These are phyloP conservation scores for Mylabris sibirica DNA, from an alignment of 2,888 invertebrate genomes.

Conservation along the genomic window DNA sequence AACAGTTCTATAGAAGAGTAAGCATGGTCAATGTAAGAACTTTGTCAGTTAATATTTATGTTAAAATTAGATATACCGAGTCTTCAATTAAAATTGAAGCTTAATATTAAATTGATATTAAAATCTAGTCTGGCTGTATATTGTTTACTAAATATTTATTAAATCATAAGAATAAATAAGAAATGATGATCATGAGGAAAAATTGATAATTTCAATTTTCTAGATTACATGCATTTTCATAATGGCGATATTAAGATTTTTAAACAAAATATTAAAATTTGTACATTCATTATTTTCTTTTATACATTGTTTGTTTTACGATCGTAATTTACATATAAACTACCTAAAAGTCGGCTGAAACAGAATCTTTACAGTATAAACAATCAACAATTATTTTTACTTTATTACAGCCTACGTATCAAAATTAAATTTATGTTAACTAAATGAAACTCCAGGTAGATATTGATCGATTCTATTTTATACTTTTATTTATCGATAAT, in stretches of 20 bases:
- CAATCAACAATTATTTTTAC: constrained; percentile 13
- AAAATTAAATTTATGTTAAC: not conserved
- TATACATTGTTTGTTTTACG: constrained; percentile 29
- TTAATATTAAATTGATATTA: not conserved
- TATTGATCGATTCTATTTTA: too few species aligned
- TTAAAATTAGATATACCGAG: too few species aligned
- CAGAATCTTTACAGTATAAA: constrained; percentile 23
- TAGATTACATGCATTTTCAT: not conserved
- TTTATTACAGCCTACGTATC: not conserved
- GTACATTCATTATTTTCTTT: constrained; percentile 26
- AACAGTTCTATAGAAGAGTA: too few species aligned
- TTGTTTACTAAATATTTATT: not conserved
- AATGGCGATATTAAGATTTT: constrained; percentile 1
- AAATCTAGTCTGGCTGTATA: not conserved
- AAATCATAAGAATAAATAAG: not conserved
- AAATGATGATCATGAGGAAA: not conserved
- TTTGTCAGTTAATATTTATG: too few species aligned
- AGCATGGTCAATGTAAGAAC: too few species aligned
- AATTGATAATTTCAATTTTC: constrained; percentile 3
- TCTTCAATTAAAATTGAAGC: too few species aligned
- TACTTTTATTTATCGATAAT: not conserved
- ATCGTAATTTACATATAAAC: constrained; percentile 32
- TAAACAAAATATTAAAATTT: constrained; percentile 26
- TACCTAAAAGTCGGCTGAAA: constrained; percentile 23
- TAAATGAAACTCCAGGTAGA: not conserved